phyloP scores from a whole-genome alignment of 2,113 vertebrate genomes.

The Meles meles region DNA sequence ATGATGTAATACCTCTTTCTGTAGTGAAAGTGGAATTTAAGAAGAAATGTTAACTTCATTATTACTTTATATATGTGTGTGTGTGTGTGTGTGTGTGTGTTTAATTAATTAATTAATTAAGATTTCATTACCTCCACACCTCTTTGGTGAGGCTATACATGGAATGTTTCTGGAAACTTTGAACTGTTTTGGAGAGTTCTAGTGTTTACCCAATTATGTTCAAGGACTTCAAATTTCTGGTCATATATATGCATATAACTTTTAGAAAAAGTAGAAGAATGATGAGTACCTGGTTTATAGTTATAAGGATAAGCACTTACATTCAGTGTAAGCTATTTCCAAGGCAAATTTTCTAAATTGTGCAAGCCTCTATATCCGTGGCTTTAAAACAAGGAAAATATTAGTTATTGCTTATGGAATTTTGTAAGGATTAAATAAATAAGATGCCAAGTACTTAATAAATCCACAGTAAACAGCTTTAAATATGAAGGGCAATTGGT shows the following conservation, averaged over 20 bases:
- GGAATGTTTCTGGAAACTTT: neutral
- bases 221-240: neutral
- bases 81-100: too few relatives aligned
- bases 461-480: neutral
- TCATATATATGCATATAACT: neutral
- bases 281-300: neutral
- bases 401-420: neutral
- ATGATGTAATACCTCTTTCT: neutral
- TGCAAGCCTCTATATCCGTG: neutral
- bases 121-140: too few relatives aligned
- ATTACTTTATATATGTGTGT: neutral
- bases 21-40: neutral
- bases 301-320: neutral
- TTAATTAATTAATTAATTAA: too few relatives aligned
- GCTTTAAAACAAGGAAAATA: neutral
- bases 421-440: neutral
- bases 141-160: neutral
- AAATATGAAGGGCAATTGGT: neutral
- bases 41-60: neutral
- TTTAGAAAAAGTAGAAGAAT: neutral
- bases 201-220: neutral
- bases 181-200: neutral
- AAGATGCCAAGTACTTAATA: neutral
- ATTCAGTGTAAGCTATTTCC: neutral
- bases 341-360: neutral